Conservation (phyloP, 1,140 invertebrate genomes). For the Drosophila rhopaloa region DNA sequence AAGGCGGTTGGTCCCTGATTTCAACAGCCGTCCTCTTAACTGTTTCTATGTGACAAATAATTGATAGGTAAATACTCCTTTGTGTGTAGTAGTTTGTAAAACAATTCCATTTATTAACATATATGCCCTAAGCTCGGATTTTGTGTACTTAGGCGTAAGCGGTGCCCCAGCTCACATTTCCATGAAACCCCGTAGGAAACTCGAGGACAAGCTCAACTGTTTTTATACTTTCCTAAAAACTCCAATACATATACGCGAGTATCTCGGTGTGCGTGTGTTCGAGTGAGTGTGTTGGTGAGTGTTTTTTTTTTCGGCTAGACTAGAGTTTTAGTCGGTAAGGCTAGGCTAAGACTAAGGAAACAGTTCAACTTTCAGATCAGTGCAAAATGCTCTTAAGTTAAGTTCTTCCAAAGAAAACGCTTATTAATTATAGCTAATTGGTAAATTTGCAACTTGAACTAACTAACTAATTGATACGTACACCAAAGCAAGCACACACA, state of each 20-base stretch:
- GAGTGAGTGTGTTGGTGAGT: slow-evolving; percentile 1
- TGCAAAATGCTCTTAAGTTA: slow-evolving; percentile 63
- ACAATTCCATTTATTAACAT: slow-evolving; percentile 44
- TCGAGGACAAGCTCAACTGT: slow-evolving; percentile 52
- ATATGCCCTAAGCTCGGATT: slow-evolving; percentile 35
- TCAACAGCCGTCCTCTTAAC: slow-evolving; percentile 79
- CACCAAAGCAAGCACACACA: slow-evolving; percentile 3
- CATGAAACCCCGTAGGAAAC: slow-evolving; percentile 14
- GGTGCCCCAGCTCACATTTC: slow-evolving; percentile 30
- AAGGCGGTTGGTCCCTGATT: slow-evolving; percentile 58
- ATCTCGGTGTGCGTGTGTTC: slow-evolving; percentile 5
- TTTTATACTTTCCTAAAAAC: slow-evolving; percentile 79
- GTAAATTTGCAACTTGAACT: slow-evolving; percentile 32
- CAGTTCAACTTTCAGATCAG: slow-evolving; percentile 42
- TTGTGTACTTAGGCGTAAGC: slow-evolving; percentile 36
- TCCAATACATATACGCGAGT: slow-evolving; percentile 2
- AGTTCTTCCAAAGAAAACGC: slow-evolving; percentile 79
- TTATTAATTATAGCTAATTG: slow-evolving; percentile 74
- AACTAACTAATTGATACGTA: slow-evolving; percentile 17
- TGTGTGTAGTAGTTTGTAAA: slow-evolving; percentile 37
- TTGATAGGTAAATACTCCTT: slow-evolving; percentile 39
- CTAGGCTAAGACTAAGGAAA: slow-evolving; percentile 27
- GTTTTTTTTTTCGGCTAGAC: slow-evolving; percentile 20
- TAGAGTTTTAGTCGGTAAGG: slow-evolving; percentile 25
- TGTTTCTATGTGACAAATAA: slow-evolving; percentile 84